Evolutionary conservation across 2,888 invertebrate species (phyloP).

Genomic region (Nemotelus pantherinus): DNA sequence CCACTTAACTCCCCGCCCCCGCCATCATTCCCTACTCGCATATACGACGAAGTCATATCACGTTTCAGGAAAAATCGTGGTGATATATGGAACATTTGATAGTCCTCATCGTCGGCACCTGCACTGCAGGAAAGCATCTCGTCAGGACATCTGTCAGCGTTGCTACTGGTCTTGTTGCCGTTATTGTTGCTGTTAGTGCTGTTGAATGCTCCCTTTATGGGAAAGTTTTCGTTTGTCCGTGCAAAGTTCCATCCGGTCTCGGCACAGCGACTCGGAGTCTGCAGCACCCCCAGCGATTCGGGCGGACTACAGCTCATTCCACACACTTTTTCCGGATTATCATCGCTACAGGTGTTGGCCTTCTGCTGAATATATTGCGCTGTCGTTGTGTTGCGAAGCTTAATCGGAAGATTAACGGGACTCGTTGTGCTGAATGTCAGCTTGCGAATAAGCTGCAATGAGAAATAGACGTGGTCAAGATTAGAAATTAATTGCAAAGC

Average conservation of each 20-base stretch:
- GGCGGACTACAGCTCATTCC: constrained; percentile 38
- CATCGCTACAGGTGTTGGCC: constrained; percentile 26
- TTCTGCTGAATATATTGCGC: constrained; percentile 46
- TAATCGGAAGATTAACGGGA: constrained; percentile 35
- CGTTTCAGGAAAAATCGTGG: constrained; percentile 45
- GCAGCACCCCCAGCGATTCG: constrained; percentile 22
- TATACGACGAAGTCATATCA: constrained; percentile 42
- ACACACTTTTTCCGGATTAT: constrained; percentile 3
- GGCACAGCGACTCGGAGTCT: not conserved
- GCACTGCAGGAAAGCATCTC: constrained; percentile 18
- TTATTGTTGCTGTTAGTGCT: not conserved
- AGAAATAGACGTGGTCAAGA: not conserved
- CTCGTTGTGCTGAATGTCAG: constrained; percentile 45
- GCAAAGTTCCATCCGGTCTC: constrained; percentile 36
- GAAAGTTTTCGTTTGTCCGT: constrained; percentile 30
- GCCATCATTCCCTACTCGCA: constrained; percentile 38
- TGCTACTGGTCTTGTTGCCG: not conserved
- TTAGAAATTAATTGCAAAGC: not conserved
- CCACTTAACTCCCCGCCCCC: constrained; percentile 66
- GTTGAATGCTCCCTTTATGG: not conserved
- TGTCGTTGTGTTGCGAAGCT: constrained; percentile 39
- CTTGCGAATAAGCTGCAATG: constrained; percentile 49
- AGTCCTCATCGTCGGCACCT: constrained; percentile 44
- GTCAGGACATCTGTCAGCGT: constrained; percentile 15
- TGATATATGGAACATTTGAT: constrained; percentile 47